A percentile compares a stretch with the other conserved stretches of the same genome.
phyloP scores from a whole-genome alignment of 1,140 invertebrate genomes.

The Atopsyche davidsoni region DNA sequence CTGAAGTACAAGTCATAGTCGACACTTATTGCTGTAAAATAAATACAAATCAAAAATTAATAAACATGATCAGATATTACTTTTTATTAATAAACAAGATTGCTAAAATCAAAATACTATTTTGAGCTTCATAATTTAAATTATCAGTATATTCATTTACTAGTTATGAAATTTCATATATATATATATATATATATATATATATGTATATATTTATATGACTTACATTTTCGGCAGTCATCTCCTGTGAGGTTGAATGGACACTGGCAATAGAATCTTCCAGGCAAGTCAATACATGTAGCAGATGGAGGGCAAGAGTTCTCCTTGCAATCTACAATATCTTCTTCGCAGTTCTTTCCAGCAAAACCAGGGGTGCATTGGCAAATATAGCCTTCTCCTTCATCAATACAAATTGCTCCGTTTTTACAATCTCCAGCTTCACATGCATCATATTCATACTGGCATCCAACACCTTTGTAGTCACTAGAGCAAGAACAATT shows the following conservation, averaged over 20 bases:
- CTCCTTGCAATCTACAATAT: slow-evolving; percentile 88
- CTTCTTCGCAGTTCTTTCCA: slow-evolving; percentile 86
- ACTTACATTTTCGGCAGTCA: slow-evolving; percentile 88
- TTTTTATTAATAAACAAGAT: slow-evolving; percentile 1
- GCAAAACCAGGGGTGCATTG: slow-evolving; percentile 79
- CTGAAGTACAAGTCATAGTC: slow-evolving; percentile 95
- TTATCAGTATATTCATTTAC: too few relatives aligned
- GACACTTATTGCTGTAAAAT: slow-evolving; percentile 77
- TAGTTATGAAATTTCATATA: too few relatives aligned
- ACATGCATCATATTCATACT: slow-evolving; percentile 90
- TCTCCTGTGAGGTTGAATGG: slow-evolving; percentile 94
- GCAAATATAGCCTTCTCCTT: slow-evolving; percentile 79
- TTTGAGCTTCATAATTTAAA: background rate
- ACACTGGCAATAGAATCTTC: slow-evolving; percentile 91
- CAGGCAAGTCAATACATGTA: slow-evolving; percentile 88
- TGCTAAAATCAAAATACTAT: slow-evolving; percentile 9
- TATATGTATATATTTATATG: slow-evolving; percentile 12
- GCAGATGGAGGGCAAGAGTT: slow-evolving; percentile 92
- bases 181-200: background rate
- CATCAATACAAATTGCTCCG: slow-evolving; percentile 83
- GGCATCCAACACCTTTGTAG: slow-evolving; percentile 83
- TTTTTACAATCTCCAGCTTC: slow-evolving; percentile 84
- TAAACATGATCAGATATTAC: background rate
- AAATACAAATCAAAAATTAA: slow-evolving; percentile 15
- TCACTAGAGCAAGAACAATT: slow-evolving; percentile 88